These are phyloP conservation scores for Tychaedon coryphoeus DNA, from an alignment of 2,113 vertebrate species.

Conservation along the genomic window DNA sequence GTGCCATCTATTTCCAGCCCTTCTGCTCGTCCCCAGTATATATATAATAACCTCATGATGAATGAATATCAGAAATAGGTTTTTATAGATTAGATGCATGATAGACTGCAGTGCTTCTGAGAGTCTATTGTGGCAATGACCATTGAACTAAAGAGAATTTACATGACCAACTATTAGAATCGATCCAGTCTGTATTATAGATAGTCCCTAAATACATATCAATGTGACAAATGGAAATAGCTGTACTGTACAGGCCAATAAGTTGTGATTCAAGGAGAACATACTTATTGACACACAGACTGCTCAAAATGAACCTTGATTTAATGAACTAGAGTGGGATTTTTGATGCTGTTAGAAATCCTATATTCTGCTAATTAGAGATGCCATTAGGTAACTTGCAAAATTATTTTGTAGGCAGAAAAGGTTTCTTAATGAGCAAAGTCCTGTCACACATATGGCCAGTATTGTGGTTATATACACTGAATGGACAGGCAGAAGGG, in stretches of 20 bases:
- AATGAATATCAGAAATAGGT: neutral
- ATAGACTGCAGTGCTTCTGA: constrained; percentile 1
- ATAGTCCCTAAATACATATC: constrained; percentile 23
- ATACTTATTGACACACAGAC: neutral
- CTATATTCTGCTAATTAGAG: neutral
- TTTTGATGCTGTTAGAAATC: neutral
- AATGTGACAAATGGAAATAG: constrained; percentile 33
- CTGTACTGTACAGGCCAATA: neutral
- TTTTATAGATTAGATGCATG: neutral
- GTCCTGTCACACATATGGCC: neutral
- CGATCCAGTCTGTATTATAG: constrained; percentile 1
- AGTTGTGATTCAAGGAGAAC: constrained; percentile 1
- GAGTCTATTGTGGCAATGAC: constrained; percentile 5
- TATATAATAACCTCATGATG: neutral
- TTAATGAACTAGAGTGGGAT: neutral
- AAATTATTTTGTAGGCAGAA: neutral
- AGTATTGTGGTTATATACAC: neutral
- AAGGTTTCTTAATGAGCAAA: neutral
- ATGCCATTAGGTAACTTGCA: neutral
- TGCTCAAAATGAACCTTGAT: neutral
- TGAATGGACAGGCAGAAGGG: neutral
- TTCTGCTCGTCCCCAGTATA: neutral
- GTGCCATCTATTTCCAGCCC: neutral
- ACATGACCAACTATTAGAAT: constrained; percentile 29
- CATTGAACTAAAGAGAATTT: constrained; percentile 42